Base-by-base conservation (phyloP, 2,888 invertebrate species). In the Melanchra persicariae region DNA sequence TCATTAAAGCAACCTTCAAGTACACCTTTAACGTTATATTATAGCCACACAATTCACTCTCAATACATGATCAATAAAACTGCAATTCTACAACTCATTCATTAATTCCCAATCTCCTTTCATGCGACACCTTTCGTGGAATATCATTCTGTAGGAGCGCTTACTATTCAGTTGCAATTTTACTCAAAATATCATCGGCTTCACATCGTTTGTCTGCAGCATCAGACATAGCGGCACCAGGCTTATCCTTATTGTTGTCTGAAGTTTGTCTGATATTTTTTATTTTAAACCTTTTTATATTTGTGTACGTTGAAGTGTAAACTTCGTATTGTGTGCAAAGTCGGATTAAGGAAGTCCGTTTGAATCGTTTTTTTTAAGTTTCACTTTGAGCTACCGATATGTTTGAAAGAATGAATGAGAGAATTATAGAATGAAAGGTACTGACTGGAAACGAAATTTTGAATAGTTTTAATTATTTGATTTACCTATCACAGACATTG, bases 161-260 rank as follows among this genome's bases (percentile, higher is more conserved):
- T 51, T 49, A 40, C 54, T 26, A 79, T 81, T 79, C 68, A 77
- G 58, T 77, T 68, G 26, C 40, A 68, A 55, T 81, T 74, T 78
- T 73, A 70, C 75, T 78, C 69, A 81, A 58, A 74, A 49, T 54
- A 77, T 54, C 52, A 66, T 74, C 73, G 75, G 84, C 65, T 70
- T 70, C 77, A 77, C 82, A 83, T 87, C 84, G 80, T 74, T 69
- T 74, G 74, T 74, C 61, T 58, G 67, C 67, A 62, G 79, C 83
- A 68, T 79, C 90, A 94, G 94, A 94, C 94, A 88, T 77, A 81
- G 81, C 86, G 94, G 93, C 94, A 91, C 94, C 93, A 83, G 85
- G 87, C 89, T 92, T 87, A 92, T 89, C 90, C 77, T 66, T 69
- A 87, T 91, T 90, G 90, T 91, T 85, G 87, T 89, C 87, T 70